These are phyloP conservation scores for Diploptera punctata DNA, from an alignment of 2,888 invertebrate species.

Conservation along the genomic window DNA sequence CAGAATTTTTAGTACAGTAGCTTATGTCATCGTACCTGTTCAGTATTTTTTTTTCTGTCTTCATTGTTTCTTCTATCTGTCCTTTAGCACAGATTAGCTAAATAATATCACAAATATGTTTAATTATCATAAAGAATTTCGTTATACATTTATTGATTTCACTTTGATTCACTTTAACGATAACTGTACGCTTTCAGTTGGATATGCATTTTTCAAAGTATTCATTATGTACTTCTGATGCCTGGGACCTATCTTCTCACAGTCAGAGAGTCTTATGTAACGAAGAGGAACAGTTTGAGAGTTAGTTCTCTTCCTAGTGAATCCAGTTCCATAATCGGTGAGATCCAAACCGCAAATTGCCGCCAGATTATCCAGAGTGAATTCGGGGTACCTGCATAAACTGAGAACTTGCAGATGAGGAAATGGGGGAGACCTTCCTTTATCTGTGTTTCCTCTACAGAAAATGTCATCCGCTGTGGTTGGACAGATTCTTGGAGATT, in stretches of 20 bases:
- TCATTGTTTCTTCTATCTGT: too few relatives aligned
- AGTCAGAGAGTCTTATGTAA: conserved; percentile 45
- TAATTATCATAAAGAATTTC: too few relatives aligned
- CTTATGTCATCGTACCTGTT: too few relatives aligned
- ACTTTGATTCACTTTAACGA: too few relatives aligned
- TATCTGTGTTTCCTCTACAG: background rate
- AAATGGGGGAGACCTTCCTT: conserved; percentile 27
- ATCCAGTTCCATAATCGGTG: background rate
- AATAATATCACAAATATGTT: too few relatives aligned
- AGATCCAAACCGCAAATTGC: conserved; percentile 37
- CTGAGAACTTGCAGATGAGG: conserved; percentile 44
- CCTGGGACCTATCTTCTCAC: conserved; percentile 42
- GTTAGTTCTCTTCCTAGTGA: background rate
- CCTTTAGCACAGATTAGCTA: too few relatives aligned
- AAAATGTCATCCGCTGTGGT: conserved; percentile 42
- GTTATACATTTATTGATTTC: too few relatives aligned
- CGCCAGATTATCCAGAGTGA: conserved; percentile 43
- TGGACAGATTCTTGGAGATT: conserved; percentile 47
- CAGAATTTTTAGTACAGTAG: too few relatives aligned
- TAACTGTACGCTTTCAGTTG: background rate
- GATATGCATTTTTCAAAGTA: conserved; percentile 8
- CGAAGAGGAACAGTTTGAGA: conserved; percentile 28
- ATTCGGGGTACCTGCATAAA: conserved; percentile 47
- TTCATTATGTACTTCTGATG: conserved; percentile 33
- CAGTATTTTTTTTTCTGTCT: too few relatives aligned